Conservation (phyloP, 37 sponge, comb jelly and placozoan genomes). For the Aphrocallistes beatrix region DNA sequence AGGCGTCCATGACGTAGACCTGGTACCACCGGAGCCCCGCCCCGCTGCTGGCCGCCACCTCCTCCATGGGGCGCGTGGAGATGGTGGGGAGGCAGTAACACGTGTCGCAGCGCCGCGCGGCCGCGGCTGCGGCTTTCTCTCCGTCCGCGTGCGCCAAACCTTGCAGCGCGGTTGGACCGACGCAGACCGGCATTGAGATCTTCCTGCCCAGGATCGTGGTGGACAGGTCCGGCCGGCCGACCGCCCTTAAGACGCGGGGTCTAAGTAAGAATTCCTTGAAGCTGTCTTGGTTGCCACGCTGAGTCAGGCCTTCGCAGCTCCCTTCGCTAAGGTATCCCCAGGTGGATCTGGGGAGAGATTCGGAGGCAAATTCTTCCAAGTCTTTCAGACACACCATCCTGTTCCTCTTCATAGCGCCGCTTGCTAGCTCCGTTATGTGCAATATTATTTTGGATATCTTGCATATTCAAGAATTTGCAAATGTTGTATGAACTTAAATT, state of each 20-base stretch:
- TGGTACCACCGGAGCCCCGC: slow-evolving; percentile 69
- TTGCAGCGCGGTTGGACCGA: neutral
- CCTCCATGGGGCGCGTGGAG: slow-evolving; percentile 51
- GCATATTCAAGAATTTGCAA: no score
- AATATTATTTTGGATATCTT: no score
- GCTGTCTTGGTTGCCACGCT: neutral
- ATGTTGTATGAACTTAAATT: no score
- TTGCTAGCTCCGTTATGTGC: no score
- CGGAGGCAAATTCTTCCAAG: neutral
- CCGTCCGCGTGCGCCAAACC: neutral
- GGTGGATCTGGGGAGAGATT: neutral
- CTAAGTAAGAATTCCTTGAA: neutral
- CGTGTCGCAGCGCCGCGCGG: neutral
- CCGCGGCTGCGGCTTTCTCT: neutral
- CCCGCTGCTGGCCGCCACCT: slow-evolving; percentile 40
- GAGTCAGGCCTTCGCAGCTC: neutral
- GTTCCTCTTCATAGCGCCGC: neutral
- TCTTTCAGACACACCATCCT: neutral
- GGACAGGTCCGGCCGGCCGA: neutral
- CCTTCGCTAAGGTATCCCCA: neutral
- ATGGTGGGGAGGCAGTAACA: neutral
- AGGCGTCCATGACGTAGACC: slow-evolving; percentile 43
- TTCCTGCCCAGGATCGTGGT: neutral
- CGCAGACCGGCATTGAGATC: neutral
- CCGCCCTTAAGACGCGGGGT: neutral